Base-by-base conservation (phyloP, 2,797 vertebrate species). In the Cuniculus paca region DNA sequence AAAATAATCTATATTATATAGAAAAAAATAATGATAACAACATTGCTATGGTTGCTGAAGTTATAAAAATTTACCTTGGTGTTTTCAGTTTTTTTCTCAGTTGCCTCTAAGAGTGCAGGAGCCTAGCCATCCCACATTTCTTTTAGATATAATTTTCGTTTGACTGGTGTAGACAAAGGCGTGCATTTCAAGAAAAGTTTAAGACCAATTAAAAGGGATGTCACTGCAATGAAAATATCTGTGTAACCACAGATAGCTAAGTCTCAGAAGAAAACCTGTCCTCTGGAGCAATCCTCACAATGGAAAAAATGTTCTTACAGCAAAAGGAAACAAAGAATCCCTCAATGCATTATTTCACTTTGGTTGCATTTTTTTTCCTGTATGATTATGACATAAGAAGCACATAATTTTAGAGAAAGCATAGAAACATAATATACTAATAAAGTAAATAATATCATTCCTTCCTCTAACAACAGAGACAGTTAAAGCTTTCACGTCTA, bases 1-100 rank as follows among this genome's bases (percentile, higher is more conserved):
- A 78, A 96, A 96, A 58, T 83, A 65, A 88, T 83, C n/a, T 88
- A 1, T 91, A 36, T 75, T 88, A 58, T 95, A 52, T 91, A 61
- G 72, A 36, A 90, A 54, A 50, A 87, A 95, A 82, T 42, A 22
- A 20, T 56, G n/a, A 20, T 50, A 54, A 39, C 22, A 85, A 2
- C 9, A 75, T 12, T 42, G 9, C 20, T 17, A 3, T 16, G 48
- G 50, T 78, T 80, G 9, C 50, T 68, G 5, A 91, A 86, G 50
- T 50, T 14, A 36, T 61, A 50, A 79, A 70, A 24, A 6, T 78
- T 48, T 79, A 80, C 19, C 0, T n/a, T 36, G 1, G 5, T 58
- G 7, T 61, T 89, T 83, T 24, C 22, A 24, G 31, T 1, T n/a
- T 83, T 8, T 82, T 93, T 83, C 42, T 70, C 68, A 65, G 48